Conservation (phyloP, 92 coral and sea anemone species). For the Porites evermanni region DNA sequence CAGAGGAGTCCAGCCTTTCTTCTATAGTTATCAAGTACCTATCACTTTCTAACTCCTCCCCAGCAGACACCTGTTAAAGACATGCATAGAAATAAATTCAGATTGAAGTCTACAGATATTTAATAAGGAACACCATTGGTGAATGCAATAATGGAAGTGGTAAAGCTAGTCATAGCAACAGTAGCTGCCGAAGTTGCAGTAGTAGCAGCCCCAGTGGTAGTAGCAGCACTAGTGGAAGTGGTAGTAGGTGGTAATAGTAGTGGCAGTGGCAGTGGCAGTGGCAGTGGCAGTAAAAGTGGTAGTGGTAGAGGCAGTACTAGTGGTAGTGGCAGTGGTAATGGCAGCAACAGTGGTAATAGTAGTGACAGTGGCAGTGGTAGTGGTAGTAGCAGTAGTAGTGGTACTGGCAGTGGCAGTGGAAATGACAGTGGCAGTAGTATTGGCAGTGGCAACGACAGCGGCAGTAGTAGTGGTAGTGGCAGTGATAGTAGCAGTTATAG, state of each 20-base stretch:
- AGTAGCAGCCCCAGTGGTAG: not conserved
- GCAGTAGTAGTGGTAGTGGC: constrained; percentile 29
- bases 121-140: no score
- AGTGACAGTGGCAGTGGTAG: not conserved
- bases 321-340: not conserved
- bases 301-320: not conserved
- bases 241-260: not conserved
- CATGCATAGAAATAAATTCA: not conserved
- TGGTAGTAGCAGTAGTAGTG: constrained; percentile 22
- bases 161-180: not conserved
- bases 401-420: constrained; percentile 6
- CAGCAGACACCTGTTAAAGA: constrained; percentile 67
- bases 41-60: constrained; percentile 91
- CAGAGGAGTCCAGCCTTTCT: constrained; percentile 44
- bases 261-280: not conserved
- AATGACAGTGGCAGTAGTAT: not conserved
- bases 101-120: no score
- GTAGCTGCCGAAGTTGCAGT: not conserved
- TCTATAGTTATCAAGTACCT: constrained; percentile 87
- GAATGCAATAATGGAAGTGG: not conserved
- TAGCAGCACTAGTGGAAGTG: no score
- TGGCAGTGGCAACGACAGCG: constrained; percentile 3
- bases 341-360: not conserved
- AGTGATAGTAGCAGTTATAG: constrained; percentile 4
- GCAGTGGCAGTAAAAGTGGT: not conserved